These are phyloP conservation scores for Lepidonotus clava DNA, from an alignment of 2,888 invertebrate species.

Conservation along the genomic window DNA sequence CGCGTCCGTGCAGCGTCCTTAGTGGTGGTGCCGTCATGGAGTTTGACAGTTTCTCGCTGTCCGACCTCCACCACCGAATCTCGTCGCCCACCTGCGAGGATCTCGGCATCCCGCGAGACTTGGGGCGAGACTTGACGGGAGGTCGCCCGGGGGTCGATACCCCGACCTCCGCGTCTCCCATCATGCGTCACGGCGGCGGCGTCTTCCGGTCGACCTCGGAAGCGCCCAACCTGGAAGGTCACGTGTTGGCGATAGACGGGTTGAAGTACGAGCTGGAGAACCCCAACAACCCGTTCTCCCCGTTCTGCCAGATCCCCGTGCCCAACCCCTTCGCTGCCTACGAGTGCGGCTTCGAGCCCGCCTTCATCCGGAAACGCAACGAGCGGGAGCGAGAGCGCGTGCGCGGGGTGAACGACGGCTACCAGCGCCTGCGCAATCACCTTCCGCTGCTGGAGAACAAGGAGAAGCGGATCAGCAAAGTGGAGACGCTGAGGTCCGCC, in stretches of 20 bases:
- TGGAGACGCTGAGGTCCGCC: constrained; percentile 78
- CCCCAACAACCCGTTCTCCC: constrained; percentile 73
- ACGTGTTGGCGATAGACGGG: background rate
- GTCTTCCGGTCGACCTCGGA: constrained; percentile 55
- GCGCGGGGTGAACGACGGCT: constrained; percentile 79
- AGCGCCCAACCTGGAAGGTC: background rate
- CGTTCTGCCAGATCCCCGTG: constrained; percentile 75
- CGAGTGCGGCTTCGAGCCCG: constrained; percentile 70
- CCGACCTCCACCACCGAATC: constrained; percentile 59
- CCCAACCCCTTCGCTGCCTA: constrained; percentile 69
- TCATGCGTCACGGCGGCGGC: constrained; percentile 62
- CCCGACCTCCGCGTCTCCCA: constrained; percentile 63
- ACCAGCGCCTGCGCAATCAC: constrained; percentile 73
- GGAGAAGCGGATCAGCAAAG: constrained; percentile 79
- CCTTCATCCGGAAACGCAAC: constrained; percentile 77
- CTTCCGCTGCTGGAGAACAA: constrained; percentile 75
- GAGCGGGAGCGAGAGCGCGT: constrained; percentile 79
- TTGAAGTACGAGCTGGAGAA: constrained; percentile 57
- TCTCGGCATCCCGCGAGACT: constrained; percentile 73
- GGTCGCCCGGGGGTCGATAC: constrained; percentile 57
- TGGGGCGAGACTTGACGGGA: constrained; percentile 58
- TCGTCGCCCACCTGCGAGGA: constrained; percentile 75
- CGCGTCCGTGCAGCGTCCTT: too few relatives aligned
- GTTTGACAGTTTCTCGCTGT: constrained; percentile 44
- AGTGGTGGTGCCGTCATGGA: constrained; percentile 44